Conservation (phyloP, 2,113 vertebrate genomes). For the Cavia aperea region DNA sequence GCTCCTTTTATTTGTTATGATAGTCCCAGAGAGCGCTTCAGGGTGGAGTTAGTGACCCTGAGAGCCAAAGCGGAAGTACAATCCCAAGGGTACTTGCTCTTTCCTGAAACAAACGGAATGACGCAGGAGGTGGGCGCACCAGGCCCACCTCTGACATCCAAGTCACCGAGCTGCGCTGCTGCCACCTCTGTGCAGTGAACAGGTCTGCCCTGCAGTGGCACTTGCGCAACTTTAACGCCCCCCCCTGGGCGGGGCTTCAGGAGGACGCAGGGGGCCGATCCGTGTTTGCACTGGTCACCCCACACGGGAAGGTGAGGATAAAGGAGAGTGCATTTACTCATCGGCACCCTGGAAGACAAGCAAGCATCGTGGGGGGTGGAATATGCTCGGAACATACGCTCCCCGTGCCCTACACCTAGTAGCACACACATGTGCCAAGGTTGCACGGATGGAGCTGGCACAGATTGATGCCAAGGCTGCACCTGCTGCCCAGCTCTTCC, state of each 20-base stretch:
- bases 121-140: too few species aligned
- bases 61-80: fast-evolving
- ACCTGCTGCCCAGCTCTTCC: background rate
- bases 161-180: background rate
- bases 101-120: background rate
- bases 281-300: fast-evolving
- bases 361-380: fast-evolving
- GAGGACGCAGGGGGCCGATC: fast-evolving
- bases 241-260: fast-evolving
- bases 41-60: fast-evolving
- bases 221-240: fast-evolving
- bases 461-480: background rate
- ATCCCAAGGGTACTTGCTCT: fast-evolving
- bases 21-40: background rate
- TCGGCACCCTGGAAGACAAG: background rate
- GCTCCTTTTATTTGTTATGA: background rate
- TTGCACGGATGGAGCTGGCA: background rate
- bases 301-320: background rate
- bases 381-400: background rate
- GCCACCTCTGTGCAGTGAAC: fast-evolving
- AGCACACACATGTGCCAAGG: background rate
- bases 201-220: too few species aligned
- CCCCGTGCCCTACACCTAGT: background rate
- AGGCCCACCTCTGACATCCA: fast-evolving
- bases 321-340: background rate